phyloP scores from a whole-genome alignment of 2,797 vertebrate species.

The Otolemur crassicaudatus region DNA sequence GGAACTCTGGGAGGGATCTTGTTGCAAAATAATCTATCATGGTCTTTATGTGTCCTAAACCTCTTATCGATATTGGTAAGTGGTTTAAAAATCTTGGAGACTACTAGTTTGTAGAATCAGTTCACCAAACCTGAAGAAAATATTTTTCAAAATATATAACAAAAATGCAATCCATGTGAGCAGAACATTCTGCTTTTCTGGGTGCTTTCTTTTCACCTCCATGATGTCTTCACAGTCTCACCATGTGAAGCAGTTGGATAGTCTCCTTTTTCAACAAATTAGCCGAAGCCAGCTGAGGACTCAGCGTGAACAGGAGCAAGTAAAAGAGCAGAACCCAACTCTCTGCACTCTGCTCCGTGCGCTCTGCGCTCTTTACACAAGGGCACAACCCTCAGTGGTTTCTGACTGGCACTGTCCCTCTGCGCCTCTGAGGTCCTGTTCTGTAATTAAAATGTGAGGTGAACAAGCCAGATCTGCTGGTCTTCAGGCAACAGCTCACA shows the following conservation, averaged over 20 bases:
- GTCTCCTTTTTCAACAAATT: background rate
- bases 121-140: background rate
- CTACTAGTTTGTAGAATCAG: background rate
- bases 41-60: background rate
- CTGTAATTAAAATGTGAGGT: background rate
- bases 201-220: background rate
- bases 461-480: background rate
- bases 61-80: background rate
- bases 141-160: background rate
- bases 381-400: background rate
- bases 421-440: background rate
- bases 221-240: background rate
- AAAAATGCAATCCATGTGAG: background rate
- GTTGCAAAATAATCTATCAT: background rate
- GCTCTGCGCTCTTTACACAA: background rate
- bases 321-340: background rate
- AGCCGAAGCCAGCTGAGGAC: background rate
- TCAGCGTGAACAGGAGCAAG: rapidly evolving
- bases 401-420: background rate
- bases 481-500: background rate
- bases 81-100: background rate
- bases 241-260: background rate
- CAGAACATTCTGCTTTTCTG: background rate
- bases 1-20: background rate
- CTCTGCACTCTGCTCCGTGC: rapidly evolving